Evolutionary conservation across 2,797 vertebrate genomes (phyloP), one percentile per base, ranked within the genome.

Genomic region (Basileuterus tristriatus): DNA sequence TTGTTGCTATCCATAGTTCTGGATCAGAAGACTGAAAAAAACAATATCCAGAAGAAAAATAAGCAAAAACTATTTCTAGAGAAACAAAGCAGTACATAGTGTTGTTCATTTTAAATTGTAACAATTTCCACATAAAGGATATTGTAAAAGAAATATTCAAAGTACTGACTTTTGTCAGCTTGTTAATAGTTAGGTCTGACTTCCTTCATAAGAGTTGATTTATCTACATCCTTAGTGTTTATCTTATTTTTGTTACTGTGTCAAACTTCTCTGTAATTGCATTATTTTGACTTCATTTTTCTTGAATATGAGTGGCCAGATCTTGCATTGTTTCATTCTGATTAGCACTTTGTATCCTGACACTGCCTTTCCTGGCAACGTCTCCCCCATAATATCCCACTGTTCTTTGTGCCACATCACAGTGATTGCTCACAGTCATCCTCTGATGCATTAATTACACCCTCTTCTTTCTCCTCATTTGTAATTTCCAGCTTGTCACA

Each of bases 381-480:
- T 86, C 55, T 87, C 36, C 49, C 36, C 17, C 47, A 81, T 62
- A 85, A 55, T 47, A 64, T 87, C 37, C 63, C 39, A 23, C 44
- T 74, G 29, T 65, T 93, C 36, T 83, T 53, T 79, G 65, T 75
- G 62, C 39, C 36, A 43, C 53, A 37, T 90, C 76, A 70, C 37
- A 41, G 36, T 65, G 77, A 65, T 92, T 83, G 87, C 65, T 96
- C 90, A 65, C 47, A 83, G 83, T 94, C 93, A 93, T 93, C 47
- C 62, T 68, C 69, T 72, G 72, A 86, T 75, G 71, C 53, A 64
- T 62, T 80, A 60, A 77, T 80, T 65, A 50, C 1, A 9, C 32
- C 64, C 37, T 83, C 21, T 71, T 93, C 75, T 83, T 94, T 93
- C 50, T 87, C n/a, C 59, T 83, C 18, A 13, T 81, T 60, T 81